Percentiles rank a stretch among this genome's conserved stretches.
Evolutionary conservation across 2,797 vertebrate genomes (phyloP).

Genomic region (Salarias fasciatus): DNA sequence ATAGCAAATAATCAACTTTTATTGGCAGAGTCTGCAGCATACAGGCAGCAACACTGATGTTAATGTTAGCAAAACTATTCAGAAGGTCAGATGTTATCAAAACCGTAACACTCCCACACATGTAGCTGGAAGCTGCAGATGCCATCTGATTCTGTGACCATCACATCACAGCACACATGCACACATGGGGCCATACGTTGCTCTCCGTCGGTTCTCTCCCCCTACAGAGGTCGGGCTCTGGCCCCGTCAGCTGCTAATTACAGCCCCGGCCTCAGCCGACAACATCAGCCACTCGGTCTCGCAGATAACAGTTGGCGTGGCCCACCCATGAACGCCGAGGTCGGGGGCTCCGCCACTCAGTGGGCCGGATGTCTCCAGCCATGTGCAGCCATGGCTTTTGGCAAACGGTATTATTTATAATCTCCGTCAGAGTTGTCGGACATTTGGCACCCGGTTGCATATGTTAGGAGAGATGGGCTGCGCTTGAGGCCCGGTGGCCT

Average conservation of each 20-base stretch:
- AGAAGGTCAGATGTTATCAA: constrained; percentile 15
- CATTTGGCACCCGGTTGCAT: not conserved
- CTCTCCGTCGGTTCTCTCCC: constrained; percentile 6
- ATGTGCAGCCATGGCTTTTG: constrained; percentile 21
- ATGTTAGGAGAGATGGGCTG: not conserved
- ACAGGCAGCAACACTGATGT: too few relatives aligned
- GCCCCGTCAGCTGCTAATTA: constrained; percentile 43
- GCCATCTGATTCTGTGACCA: not conserved
- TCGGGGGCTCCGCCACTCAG: not conserved
- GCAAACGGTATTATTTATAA: constrained; percentile 9
- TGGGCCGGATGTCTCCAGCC: constrained; percentile 28
- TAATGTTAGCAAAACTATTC: constrained; percentile 42
- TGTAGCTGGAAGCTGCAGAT: constrained; percentile 29
- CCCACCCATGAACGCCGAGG: constrained; percentile 13
- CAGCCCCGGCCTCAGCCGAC: constrained; percentile 11
- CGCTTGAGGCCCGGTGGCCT: constrained; percentile 1
- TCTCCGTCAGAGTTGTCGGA: not conserved
- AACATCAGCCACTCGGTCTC: constrained; percentile 21
- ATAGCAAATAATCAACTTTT: constrained; percentile 1
- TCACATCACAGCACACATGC: constrained; percentile 11
- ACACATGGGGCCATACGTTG: constrained; percentile 8
- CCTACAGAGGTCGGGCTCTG: constrained; percentile 37
- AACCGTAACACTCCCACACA: not conserved
- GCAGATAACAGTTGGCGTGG: constrained; percentile 39
- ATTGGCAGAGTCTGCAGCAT: too few relatives aligned